These are phyloP conservation scores for Aphodius sticticus DNA, from an alignment of 2,888 invertebrate genomes.

Conservation along the genomic window DNA sequence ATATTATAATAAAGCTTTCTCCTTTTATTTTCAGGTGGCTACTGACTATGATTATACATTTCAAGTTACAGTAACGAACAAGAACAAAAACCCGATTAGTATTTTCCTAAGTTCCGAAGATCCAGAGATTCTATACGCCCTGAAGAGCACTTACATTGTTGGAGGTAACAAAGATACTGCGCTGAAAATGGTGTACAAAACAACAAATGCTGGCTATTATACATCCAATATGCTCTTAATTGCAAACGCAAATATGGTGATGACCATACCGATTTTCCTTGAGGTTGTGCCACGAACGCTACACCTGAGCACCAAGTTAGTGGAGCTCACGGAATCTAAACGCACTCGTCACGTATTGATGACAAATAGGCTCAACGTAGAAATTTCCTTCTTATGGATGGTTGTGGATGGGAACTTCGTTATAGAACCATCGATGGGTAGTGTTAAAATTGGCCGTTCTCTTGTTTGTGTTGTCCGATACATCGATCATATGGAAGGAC, in stretches of 20 bases:
- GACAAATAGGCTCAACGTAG: constrained; percentile 14
- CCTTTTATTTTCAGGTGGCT: constrained; percentile 8
- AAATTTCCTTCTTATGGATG: constrained; percentile 8
- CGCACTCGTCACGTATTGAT: neutral
- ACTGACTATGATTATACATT: neutral
- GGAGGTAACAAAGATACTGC: neutral
- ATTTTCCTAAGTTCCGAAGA: constrained; percentile 16
- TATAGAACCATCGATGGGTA: constrained; percentile 1
- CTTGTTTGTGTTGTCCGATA: constrained; percentile 12
- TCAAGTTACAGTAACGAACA: constrained; percentile 9
- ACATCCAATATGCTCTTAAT: neutral
- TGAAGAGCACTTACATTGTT: neutral
- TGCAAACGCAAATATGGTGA: neutral
- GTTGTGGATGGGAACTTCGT: neutral
- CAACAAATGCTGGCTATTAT: neutral
- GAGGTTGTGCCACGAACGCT: neutral
- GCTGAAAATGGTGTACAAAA: neutral
- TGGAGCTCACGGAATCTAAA: neutral
- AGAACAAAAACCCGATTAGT: neutral
- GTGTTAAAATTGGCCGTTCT: neutral
- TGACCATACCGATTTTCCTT: neutral
- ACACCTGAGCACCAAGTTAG: neutral
- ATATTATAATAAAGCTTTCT: neutral
- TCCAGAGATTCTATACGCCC: neutral
- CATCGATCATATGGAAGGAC: neutral